phyloP scores from a whole-genome alignment of 2,797 vertebrate species.

The Muscicapa comitata region DNA sequence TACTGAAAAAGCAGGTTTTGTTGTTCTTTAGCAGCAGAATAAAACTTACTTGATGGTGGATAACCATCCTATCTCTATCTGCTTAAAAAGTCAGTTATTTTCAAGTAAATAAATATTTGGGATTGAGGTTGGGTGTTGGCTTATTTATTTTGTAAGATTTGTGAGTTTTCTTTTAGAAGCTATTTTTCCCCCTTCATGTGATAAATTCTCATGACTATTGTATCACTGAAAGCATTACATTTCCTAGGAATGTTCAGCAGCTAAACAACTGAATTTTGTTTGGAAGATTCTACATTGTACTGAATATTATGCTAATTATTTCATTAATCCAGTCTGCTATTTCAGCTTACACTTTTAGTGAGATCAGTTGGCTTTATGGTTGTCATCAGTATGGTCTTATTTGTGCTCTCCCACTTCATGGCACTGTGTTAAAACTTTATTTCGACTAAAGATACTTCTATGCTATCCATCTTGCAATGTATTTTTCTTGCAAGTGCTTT shows the following conservation, averaged over 20 bases:
- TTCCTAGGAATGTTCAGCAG: not conserved
- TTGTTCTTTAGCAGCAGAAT: not conserved
- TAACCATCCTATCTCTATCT: not conserved
- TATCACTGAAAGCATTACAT: not conserved
- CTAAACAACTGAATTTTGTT: not conserved
- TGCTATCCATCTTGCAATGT: not conserved
- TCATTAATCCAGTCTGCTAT: not conserved
- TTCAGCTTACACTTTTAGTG: not conserved
- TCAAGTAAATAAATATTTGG: not conserved
- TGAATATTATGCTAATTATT: not conserved
- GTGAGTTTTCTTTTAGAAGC: not conserved
- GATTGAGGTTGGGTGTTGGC: not conserved
- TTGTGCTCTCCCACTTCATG: not conserved
- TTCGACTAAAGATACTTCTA: not conserved
- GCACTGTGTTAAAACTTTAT: not conserved
- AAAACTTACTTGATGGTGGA: not conserved
- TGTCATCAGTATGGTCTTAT: not conserved
- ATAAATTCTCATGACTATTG: not conserved
- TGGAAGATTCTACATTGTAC: not conserved
- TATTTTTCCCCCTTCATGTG: not conserved
- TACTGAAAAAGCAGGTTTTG: not conserved
- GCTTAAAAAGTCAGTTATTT: not conserved
- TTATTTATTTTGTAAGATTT: not conserved
- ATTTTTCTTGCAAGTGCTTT: not conserved
- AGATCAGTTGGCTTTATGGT: not conserved